These are phyloP conservation scores for Amia ocellicauda DNA, from an alignment of 2,113 vertebrate genomes.

Conservation along the genomic window DNA sequence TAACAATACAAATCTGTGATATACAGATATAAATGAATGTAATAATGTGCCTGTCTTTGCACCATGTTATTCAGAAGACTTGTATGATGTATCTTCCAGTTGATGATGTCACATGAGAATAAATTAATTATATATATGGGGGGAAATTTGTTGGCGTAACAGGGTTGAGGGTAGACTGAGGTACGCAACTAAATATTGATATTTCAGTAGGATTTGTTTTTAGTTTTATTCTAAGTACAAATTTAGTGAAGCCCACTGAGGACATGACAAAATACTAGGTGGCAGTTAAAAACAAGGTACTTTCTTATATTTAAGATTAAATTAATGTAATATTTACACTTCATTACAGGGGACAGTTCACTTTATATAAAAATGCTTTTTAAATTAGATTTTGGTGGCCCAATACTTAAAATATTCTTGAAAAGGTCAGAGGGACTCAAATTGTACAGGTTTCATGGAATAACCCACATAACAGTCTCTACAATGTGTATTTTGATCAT, in stretches of 20 bases:
- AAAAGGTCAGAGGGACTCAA: not conserved
- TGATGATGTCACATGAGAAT: not conserved
- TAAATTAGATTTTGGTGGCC: not conserved
- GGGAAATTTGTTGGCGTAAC: not conserved
- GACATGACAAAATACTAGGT: constrained; percentile 6
- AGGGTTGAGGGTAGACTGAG: not conserved
- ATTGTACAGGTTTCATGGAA: not conserved
- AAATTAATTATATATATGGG: not conserved
- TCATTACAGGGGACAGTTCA: not conserved
- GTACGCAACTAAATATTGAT: constrained; percentile 4
- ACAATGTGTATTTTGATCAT: too few species aligned
- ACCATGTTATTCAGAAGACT: not conserved
- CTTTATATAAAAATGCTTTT: not conserved
- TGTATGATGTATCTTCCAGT: not conserved
- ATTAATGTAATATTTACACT: constrained; percentile 1
- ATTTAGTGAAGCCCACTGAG: not conserved
- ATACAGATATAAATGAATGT: not conserved
- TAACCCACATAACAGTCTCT: too few species aligned
- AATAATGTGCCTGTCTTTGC: not conserved
- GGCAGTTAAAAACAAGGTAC: not conserved
- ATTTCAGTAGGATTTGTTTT: not conserved
- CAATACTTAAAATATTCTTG: not conserved
- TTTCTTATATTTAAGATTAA: not conserved
- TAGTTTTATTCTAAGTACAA: not conserved
- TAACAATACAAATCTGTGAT: constrained; percentile 2